Evolutionary conservation across 2,113 vertebrate genomes (phyloP).

Genomic region (Scolopax mira): DNA sequence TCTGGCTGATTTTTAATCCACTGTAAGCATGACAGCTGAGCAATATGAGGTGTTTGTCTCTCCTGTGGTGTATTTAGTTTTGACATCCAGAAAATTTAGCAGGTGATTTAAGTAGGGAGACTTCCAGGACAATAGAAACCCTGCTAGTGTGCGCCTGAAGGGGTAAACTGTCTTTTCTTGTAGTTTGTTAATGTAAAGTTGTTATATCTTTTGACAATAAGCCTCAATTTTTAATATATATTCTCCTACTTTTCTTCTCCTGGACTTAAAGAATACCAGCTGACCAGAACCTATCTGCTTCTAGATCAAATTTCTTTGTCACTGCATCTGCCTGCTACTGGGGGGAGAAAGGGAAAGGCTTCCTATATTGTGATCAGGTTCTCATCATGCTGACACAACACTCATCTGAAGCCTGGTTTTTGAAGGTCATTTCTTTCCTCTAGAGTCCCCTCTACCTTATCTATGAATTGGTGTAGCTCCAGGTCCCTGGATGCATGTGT

Average conservation of each 20-base stretch:
- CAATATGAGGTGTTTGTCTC: background rate
- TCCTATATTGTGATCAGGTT: background rate
- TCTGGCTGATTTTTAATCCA: slow-evolving; percentile 2
- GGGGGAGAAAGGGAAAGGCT: background rate
- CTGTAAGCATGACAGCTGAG: background rate
- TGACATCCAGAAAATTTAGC: background rate
- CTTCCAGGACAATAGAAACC: background rate
- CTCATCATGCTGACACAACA: rapidly evolving
- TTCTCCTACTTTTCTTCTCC: background rate
- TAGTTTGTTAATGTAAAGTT: background rate
- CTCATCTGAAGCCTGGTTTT: background rate
- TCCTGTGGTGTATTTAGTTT: background rate
- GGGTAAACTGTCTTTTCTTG: background rate
- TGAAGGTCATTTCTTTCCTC: background rate
- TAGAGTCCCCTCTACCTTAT: background rate
- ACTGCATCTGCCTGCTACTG: background rate
- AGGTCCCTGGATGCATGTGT: background rate
- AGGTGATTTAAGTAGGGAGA: background rate
- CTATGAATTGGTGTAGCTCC: background rate
- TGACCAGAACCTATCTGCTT: background rate
- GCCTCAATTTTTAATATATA: background rate
- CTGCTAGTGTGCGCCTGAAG: background rate
- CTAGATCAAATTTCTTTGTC: background rate
- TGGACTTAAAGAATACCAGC: background rate
- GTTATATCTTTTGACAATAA: background rate